phyloP scores from a whole-genome alignment of 2,797 vertebrate genomes.

The Coregonus sp. region DNA sequence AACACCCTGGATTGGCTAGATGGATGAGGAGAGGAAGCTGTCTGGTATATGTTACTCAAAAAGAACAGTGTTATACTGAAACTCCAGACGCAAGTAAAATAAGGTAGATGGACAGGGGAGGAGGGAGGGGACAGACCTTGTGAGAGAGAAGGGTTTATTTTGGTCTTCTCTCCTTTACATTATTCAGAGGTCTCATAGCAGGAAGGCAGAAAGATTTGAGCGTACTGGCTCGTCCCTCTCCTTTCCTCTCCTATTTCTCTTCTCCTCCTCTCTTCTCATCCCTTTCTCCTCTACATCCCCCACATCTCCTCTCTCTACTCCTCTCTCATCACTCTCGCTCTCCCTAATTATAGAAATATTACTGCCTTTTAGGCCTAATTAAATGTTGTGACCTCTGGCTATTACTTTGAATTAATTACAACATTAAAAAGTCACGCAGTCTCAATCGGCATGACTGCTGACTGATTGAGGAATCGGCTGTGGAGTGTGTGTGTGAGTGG shows the following conservation, averaged over 20 bases:
- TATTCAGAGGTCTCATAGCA: conserved; percentile 65
- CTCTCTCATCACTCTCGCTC: conserved; percentile 3
- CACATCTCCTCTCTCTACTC: neutral
- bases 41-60: conserved; percentile 60
- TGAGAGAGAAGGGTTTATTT: conserved; percentile 50
- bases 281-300: neutral
- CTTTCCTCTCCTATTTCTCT: neutral
- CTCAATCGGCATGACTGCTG: conserved; percentile 40
- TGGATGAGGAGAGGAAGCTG: neutral
- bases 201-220: conserved; percentile 48
- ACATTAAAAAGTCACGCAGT: conserved; percentile 38
- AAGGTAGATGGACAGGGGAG: conserved; percentile 23
- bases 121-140: neutral
- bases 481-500: neutral
- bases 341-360: conserved; percentile 40
- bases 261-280: conserved; percentile 2
- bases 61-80: conserved; percentile 44
- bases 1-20: neutral
- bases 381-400: conserved; percentile 47
- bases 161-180: conserved; percentile 63
- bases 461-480: conserved; percentile 3
- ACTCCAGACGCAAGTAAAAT: conserved; percentile 38
- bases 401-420: conserved; percentile 53
- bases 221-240: conserved; percentile 38
- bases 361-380: conserved; percentile 49